phyloP scores from a whole-genome alignment of 2,888 invertebrate genomes.

The Aphrophora alni region DNA sequence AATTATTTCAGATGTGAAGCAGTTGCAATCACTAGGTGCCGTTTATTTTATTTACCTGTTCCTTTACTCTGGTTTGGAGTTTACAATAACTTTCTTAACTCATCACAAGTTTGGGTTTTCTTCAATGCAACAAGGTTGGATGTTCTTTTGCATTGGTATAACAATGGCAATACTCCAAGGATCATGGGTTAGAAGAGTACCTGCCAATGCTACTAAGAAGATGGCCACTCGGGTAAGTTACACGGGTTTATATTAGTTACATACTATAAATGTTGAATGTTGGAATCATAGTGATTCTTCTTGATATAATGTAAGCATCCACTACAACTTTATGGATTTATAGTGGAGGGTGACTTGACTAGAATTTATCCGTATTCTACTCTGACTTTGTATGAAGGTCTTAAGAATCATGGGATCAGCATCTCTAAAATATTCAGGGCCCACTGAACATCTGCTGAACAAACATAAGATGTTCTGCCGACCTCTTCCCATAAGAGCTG shows the following conservation, averaged over 20 bases:
- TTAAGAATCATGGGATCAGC: no score
- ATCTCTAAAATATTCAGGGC: no score
- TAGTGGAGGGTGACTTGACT: no score
- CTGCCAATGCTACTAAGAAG: conserved; percentile 71
- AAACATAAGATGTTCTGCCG: no score
- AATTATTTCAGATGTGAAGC: conserved; percentile 68
- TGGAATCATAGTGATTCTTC: no score
- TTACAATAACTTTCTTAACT: conserved; percentile 95
- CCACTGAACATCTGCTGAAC: no score
- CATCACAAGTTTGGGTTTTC: conserved; percentile 90
- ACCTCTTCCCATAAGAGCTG: no score
- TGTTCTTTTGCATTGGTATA: conserved; percentile 93
- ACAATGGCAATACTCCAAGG: conserved; percentile 94
- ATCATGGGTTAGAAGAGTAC: conserved; percentile 82
- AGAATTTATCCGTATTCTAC: no score
- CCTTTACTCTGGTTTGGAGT: conserved; percentile 89
- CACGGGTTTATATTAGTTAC: neutral
- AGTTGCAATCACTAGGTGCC: conserved; percentile 71
- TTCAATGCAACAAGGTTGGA: conserved; percentile 96
- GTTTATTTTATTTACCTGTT: conserved; percentile 86
- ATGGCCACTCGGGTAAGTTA: conserved; percentile 68
- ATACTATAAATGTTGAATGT: neutral
- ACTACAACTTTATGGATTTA: no score
- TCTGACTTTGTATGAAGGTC: no score
- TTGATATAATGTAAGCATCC: no score